Evolutionary conservation across 2,888 invertebrate species (phyloP).

Genomic region (Hoplodrina blanda): DNA sequence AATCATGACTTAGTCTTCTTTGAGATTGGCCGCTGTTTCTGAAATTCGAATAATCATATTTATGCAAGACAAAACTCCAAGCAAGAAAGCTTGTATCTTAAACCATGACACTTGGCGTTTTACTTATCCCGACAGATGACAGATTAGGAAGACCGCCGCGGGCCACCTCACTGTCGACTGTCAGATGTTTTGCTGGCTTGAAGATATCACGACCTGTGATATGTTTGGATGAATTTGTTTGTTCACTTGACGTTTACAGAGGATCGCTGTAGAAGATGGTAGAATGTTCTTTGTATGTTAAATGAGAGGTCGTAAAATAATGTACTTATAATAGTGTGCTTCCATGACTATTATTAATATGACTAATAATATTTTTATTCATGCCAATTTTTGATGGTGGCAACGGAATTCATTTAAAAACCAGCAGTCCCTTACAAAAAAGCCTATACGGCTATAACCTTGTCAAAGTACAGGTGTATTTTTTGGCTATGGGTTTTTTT

Average conservation of each 20-base stretch:
- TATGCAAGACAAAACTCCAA: neutral
- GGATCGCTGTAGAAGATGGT: neutral
- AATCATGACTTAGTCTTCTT: too few relatives aligned
- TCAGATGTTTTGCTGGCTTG: constrained; percentile 40
- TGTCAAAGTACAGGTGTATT: too few relatives aligned
- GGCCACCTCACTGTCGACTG: constrained; percentile 50
- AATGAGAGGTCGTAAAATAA: neutral
- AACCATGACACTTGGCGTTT: constrained; percentile 36
- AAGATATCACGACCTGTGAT: constrained; percentile 37
- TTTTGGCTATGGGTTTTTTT: too few relatives aligned
- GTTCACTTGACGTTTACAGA: constrained; percentile 3
- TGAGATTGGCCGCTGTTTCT: too few relatives aligned
- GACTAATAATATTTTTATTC: too few relatives aligned
- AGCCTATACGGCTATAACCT: too few relatives aligned
- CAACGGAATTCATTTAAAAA: too few relatives aligned
- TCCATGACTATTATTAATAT: too few relatives aligned
- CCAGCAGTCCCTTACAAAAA: too few relatives aligned
- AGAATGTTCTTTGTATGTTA: neutral
- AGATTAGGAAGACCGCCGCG: constrained; percentile 59
- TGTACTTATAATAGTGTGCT: neutral
- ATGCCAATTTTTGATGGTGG: too few relatives aligned
- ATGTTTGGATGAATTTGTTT: constrained; percentile 5
- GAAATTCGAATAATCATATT: neutral
- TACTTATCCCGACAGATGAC: constrained; percentile 64
- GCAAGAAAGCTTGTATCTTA: constrained; percentile 12